Percentiles rank a stretch among this genome's conserved stretches.
phyloP scores from a whole-genome alignment of 1,140 invertebrate species.

The Daktulosphaira vitifoliae region DNA sequence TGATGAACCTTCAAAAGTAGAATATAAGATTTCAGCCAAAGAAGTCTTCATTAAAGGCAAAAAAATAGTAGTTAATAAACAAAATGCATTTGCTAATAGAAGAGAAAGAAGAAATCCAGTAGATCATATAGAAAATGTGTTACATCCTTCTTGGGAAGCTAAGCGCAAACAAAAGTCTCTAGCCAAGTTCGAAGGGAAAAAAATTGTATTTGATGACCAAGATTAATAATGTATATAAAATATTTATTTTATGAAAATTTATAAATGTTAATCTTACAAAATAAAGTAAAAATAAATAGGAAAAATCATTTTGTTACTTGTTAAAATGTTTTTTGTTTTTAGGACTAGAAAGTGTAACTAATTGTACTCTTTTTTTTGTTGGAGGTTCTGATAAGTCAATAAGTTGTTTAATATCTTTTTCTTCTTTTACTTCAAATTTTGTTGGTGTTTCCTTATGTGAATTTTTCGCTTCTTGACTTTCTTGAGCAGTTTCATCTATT shows the following conservation, averaged over 20 bases:
- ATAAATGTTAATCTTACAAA: conserved; percentile 1
- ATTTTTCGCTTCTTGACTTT: neutral
- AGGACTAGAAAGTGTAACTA: conserved; percentile 65
- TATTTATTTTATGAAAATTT: conserved; percentile 13
- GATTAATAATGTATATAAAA: neutral
- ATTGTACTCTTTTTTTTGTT: conserved; percentile 50
- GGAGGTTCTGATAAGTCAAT: conserved; percentile 4
- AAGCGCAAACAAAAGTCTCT: conserved; percentile 47
- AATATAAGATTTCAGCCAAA: conserved; percentile 45
- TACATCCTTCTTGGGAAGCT: conserved; percentile 55
- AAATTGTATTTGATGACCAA: conserved; percentile 44
- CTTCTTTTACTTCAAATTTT: neutral
- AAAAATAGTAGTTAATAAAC: conserved; percentile 14
- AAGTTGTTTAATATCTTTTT: neutral
- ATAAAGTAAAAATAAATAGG: conserved; percentile 13
- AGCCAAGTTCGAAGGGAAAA: conserved; percentile 46
- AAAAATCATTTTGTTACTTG: conserved; percentile 6
- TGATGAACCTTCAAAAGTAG: conserved; percentile 43
- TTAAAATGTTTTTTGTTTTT: conserved; percentile 47
- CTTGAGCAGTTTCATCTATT: neutral
- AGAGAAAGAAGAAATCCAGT: conserved; percentile 31
- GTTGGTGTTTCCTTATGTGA: neutral
- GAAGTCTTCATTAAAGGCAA: conserved; percentile 41
- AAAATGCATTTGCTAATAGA: conserved; percentile 18
- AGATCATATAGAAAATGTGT: conserved; percentile 29